phyloP scores from a whole-genome alignment of 2,113 vertebrate genomes.

The Menidia beryllina region DNA sequence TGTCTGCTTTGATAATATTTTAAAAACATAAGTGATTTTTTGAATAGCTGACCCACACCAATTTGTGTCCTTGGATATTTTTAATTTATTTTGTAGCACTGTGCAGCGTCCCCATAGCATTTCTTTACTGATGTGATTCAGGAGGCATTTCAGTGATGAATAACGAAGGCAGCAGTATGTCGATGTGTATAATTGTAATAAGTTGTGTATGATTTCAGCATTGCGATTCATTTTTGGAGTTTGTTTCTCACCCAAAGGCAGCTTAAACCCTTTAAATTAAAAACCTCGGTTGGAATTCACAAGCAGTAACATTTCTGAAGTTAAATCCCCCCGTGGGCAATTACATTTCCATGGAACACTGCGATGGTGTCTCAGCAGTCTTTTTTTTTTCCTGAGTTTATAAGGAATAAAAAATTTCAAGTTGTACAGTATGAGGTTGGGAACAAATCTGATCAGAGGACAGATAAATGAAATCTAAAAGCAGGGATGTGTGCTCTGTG shows the following conservation, averaged over 20 bases:
- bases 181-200: not conserved
- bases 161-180: too few relatives aligned
- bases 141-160: not conserved
- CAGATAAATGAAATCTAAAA: slow-evolving; percentile 18
- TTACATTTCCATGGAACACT: not conserved
- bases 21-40: too few relatives aligned
- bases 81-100: too few relatives aligned
- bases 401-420: slow-evolving; percentile 16
- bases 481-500: slow-evolving; percentile 14
- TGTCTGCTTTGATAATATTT: too few relatives aligned
- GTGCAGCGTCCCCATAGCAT: too few relatives aligned
- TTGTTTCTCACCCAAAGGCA: not conserved
- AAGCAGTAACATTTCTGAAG: not conserved
- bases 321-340: not conserved
- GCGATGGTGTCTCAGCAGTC: not conserved
- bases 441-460: slow-evolving; percentile 4
- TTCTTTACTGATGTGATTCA: too few relatives aligned
- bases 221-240: not conserved
- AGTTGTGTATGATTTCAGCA: not conserved
- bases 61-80: too few relatives aligned
- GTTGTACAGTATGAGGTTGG: not conserved
- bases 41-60: too few relatives aligned
- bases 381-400: slow-evolving; percentile 4
- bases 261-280: not conserved
- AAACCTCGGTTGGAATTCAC: slow-evolving; percentile 1